Evolutionary conservation across 2,888 invertebrate species (phyloP), one percentile per base, ranked within the genome.

Genomic region (Dicyrtomina minuta): DNA sequence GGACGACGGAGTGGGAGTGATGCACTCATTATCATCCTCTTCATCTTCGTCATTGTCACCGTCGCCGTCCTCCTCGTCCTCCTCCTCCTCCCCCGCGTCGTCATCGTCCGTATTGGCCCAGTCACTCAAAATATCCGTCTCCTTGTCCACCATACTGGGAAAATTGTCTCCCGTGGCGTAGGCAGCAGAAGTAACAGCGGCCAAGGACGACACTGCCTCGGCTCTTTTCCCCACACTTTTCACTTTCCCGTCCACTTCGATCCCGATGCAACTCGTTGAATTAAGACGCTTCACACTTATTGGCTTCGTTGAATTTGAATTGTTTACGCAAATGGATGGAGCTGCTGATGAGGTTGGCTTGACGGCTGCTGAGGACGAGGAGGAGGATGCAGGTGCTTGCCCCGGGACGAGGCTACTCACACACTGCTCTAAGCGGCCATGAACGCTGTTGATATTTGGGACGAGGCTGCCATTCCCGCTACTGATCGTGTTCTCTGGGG

Each of bases 71-170:
- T 41, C 58, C 4, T 33, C 33, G 1, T 62, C 68, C 15, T 69
- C 69, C 39, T 49, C 64, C 26, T 71, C 62, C 2, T 12, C 61
- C 17, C 65, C 70, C 12, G 15, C 74, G 27, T 77, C 77, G 20
- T 75, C 74, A 51, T 70, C 65, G 43, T 75, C 76, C 2, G 75
- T 76, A 20, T 74, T 72, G 13, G 74, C 73, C 78, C 78, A 78
- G 66, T 78, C 78, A 53, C 76, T 76, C 12, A 78, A 66, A 59
- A 78, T 78, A 49, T 78, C 78, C 24, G 70, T 72, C 49, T 72
- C 72, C 33, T 70, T 70, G 17, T 67, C 67, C 10, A 62, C 53
- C 56, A 39, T 55, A 20, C 60, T 59, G 41, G n/a, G 20, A 60
- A 17, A 59, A 39, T 12, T 59, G 46, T 17, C 15, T 17, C 13